phyloP scores from a whole-genome alignment of 1,140 invertebrate genomes.

The Trachelipus rathkii region DNA sequence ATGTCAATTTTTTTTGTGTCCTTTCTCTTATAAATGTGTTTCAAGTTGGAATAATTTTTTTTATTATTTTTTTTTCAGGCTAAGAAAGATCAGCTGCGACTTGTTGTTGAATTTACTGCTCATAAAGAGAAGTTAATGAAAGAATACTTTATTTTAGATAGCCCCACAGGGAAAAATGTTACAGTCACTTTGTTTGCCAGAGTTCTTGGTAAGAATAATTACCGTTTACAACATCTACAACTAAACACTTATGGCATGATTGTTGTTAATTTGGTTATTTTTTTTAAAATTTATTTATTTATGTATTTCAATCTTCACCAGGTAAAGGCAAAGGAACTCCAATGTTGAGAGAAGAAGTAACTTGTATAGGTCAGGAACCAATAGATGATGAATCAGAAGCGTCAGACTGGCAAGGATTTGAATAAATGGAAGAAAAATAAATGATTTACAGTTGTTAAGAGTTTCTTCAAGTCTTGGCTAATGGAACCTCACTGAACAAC shows the following conservation, averaged over 20 bases:
- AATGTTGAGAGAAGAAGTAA: constrained; percentile 19
- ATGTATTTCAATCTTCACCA: not conserved
- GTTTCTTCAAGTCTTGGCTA: too few species aligned
- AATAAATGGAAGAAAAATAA: not conserved
- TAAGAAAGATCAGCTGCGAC: constrained; percentile 11
- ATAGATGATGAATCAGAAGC: constrained; percentile 24
- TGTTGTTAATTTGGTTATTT: not conserved
- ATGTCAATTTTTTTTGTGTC: too few species aligned
- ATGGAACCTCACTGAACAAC: too few species aligned
- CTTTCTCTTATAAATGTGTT: too few species aligned
- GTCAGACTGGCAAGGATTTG: constrained; percentile 29
- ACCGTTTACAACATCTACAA: not conserved
- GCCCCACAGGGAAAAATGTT: not conserved
- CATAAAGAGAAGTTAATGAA: constrained; percentile 22
- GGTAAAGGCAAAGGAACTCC: constrained; percentile 26
- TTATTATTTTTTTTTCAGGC: constrained; percentile 1
- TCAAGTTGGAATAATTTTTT: not conserved
- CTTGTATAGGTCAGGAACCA: not conserved
- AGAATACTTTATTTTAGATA: constrained; percentile 16
- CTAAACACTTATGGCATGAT: not conserved
- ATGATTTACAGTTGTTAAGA: too few species aligned
- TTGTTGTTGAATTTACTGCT: constrained; percentile 13
- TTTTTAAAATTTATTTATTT: not conserved
- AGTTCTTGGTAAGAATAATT: constrained; percentile 13
- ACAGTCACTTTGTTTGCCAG: constrained; percentile 14